phyloP scores from a whole-genome alignment of 30 jellyfish, hydroid and myxozoan genomes.

The Rhopilema esculentum region DNA sequence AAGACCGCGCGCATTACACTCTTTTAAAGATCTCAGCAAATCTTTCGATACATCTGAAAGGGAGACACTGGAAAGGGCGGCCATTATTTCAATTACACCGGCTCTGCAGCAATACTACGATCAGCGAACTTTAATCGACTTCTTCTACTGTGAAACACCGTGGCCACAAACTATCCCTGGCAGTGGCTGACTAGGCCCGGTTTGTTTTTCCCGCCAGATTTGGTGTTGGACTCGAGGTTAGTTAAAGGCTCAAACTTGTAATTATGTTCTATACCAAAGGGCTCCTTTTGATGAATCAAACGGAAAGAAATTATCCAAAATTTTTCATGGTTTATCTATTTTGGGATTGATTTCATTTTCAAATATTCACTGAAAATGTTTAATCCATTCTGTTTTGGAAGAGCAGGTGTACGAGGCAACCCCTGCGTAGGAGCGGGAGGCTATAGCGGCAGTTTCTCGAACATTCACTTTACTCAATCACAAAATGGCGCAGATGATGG shows the following conservation, averaged over 20 bases:
- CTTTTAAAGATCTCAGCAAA: slow-evolving; percentile 48
- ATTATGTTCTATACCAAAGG: neutral
- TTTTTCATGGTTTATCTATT: too few species aligned
- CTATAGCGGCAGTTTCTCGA: slow-evolving; percentile 30
- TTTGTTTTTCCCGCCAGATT: neutral
- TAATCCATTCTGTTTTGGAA: neutral
- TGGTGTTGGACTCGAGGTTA: neutral
- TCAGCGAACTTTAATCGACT: too few species aligned
- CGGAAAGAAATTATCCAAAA: too few species aligned
- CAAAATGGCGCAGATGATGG: slow-evolving; percentile 71
- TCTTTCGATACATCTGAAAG: slow-evolving; percentile 60
- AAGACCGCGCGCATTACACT: slow-evolving; percentile 76
- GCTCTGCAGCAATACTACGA: too few species aligned
- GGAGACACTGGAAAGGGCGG: slow-evolving; percentile 55
- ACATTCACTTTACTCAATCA: slow-evolving; percentile 9
- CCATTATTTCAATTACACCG: slow-evolving; percentile 54
- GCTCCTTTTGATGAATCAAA: neutral
- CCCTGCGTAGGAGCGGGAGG: slow-evolving; percentile 16
- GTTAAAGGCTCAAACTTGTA: neutral
- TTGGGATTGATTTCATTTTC: too few species aligned
- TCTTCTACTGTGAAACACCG: too few species aligned
- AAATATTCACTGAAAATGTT: too few species aligned
- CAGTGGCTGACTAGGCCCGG: neutral
- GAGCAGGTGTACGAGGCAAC: neutral
- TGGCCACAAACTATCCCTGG: too few species aligned